Conservation (phyloP, 2,888 invertebrate species). For the Branchellion lobata region DNA sequence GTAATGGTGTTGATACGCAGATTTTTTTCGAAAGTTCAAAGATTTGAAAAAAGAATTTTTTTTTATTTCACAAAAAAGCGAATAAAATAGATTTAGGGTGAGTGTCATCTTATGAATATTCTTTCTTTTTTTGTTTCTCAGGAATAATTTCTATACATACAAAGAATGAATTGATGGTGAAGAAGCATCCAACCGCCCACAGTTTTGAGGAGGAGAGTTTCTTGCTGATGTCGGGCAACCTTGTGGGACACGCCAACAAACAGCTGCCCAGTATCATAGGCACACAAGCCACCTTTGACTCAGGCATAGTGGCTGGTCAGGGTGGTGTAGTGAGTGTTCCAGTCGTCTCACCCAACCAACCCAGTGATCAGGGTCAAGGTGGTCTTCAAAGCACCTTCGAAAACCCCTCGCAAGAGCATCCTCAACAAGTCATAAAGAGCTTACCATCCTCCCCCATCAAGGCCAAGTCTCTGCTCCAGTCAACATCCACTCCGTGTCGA, state of each 20-base stretch:
- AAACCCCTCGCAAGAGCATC: no score
- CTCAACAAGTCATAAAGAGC: background rate
- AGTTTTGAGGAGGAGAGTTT: slow-evolving; percentile 14
- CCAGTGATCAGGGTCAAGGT: background rate
- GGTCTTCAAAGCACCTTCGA: background rate
- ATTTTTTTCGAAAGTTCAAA: no score
- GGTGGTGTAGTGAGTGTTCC: background rate
- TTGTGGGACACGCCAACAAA: background rate
- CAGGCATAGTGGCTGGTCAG: background rate
- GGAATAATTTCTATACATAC: background rate
- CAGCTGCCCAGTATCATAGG: background rate
- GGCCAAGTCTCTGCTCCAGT: background rate
- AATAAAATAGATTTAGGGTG: no score
- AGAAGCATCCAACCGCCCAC: no score
- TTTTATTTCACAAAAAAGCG: no score
- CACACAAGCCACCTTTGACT: background rate
- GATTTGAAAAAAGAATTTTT: no score
- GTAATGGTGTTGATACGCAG: no score
- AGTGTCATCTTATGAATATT: no score
- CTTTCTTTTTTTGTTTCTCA: background rate
- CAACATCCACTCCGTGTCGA: background rate
- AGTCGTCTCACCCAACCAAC: background rate
- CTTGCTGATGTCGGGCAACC: slow-evolving; percentile 11
- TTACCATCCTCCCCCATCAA: background rate
- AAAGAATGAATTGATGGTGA: no score